These are phyloP conservation scores for Diadophis punctatus DNA, from an alignment of 2,113 vertebrate genomes.

Conservation along the genomic window DNA sequence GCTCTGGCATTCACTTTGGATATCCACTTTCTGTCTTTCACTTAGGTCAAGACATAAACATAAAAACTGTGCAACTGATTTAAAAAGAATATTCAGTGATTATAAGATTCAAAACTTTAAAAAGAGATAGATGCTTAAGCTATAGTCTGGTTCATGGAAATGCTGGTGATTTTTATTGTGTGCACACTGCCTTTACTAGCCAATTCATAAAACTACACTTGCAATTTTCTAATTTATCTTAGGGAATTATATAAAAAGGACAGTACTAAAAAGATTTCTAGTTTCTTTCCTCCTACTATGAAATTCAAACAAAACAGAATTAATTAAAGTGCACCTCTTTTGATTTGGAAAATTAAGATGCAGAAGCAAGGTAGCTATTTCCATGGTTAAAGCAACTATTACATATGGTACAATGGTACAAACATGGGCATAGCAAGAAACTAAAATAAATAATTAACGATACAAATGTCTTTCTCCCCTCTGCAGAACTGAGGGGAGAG, in stretches of 20 bases:
- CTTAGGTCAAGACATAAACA: not conserved
- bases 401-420: constrained; percentile 36
- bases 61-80: not conserved
- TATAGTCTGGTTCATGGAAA: not conserved
- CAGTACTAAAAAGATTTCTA: constrained; percentile 30
- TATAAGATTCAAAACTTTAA: not conserved
- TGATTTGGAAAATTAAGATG: not conserved
- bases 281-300: constrained; percentile 27
- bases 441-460: constrained; percentile 39
- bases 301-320: constrained; percentile 44
- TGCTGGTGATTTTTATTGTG: not conserved
- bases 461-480: constrained; percentile 18
- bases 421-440: constrained; percentile 38
- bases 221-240: constrained; percentile 28
- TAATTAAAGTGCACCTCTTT: constrained; percentile 14
- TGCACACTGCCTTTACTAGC: not conserved
- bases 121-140: not conserved
- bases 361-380: constrained; percentile 31
- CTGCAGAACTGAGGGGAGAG: not conserved
- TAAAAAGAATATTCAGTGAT: not conserved
- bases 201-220: constrained; percentile 7
- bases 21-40: not conserved
- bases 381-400: constrained; percentile 45
- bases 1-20: not conserved
- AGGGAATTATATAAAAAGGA: not conserved